These are phyloP conservation scores for Etia nguti DNA, from an alignment of 2,113 vertebrate genomes.

Conservation along the genomic window DNA sequence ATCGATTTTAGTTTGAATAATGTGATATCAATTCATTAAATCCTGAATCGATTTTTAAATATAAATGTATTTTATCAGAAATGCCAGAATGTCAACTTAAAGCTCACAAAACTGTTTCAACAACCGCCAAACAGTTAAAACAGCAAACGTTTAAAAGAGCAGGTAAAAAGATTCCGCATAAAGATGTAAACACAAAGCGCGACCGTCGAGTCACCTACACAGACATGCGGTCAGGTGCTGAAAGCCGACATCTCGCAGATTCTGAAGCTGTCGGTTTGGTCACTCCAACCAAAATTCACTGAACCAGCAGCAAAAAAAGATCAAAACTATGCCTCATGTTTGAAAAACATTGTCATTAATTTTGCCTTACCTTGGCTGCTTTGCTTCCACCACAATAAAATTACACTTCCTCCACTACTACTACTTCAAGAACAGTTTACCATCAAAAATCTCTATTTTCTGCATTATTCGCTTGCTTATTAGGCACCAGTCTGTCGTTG, in stretches of 20 bases:
- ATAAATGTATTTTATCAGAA: neutral
- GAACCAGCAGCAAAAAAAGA: neutral
- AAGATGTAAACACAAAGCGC: neutral
- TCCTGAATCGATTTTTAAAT: neutral
- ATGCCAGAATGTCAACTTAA: neutral
- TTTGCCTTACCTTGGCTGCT: neutral
- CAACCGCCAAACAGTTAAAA: neutral
- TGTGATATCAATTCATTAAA: neutral
- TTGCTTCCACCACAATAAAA: neutral
- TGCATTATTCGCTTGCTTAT: neutral
- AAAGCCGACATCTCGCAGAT: neutral
- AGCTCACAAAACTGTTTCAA: neutral
- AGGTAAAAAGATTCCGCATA: neutral
- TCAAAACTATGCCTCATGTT: neutral
- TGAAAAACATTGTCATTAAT: neutral
- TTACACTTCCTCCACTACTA: neutral
- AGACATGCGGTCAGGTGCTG: rapidly evolving
- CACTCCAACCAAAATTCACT: rapidly evolving
- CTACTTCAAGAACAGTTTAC: rapidly evolving
- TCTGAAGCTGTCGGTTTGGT: neutral
- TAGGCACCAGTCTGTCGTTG: neutral
- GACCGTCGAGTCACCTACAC: rapidly evolving
- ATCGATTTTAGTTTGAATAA: neutral
- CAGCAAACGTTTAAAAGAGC: neutral
- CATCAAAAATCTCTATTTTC: neutral